Conservation (phyloP, 1,140 invertebrate genomes). For the Choristoneura fumiferana region DNA sequence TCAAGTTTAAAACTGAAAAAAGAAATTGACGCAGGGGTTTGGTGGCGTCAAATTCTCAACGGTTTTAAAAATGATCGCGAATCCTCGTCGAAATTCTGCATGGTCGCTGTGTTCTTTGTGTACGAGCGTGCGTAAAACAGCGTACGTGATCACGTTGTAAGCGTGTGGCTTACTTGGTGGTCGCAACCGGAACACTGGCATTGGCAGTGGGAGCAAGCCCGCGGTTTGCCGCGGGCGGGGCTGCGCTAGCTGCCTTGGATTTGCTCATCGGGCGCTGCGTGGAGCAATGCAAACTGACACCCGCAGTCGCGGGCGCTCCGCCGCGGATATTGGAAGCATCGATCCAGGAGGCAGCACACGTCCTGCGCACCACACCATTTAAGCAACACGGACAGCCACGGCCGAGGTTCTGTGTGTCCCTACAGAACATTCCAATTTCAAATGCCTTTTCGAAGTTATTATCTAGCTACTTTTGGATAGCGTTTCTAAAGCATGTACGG, state of each 20-base stretch:
- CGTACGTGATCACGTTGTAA: constrained; percentile 61
- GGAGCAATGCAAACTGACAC: constrained; percentile 91
- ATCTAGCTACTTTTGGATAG: background rate
- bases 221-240: constrained; percentile 62
- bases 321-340: constrained; percentile 90
- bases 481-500: background rate
- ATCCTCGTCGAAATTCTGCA: no score
- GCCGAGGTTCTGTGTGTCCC: constrained; percentile 8
- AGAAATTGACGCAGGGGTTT: no score
- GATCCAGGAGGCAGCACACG: constrained; percentile 90
- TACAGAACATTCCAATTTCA: constrained; percentile 18
- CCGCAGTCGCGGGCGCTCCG: constrained; percentile 89
- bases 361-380: constrained; percentile 77
- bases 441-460: background rate
- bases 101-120: no score
- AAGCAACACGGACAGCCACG: constrained; percentile 40
- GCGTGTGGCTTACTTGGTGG: constrained; percentile 73
- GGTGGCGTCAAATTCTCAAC: no score
- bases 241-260: constrained; percentile 74
- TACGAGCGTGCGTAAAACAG: constrained; percentile 21
- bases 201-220: constrained; percentile 65
- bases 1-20: background rate
- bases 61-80: no score
- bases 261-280: constrained; percentile 85
- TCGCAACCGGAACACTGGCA: constrained; percentile 66